phyloP scores from a whole-genome alignment of 2,113 vertebrate species.

The Cynocephalus volans region DNA sequence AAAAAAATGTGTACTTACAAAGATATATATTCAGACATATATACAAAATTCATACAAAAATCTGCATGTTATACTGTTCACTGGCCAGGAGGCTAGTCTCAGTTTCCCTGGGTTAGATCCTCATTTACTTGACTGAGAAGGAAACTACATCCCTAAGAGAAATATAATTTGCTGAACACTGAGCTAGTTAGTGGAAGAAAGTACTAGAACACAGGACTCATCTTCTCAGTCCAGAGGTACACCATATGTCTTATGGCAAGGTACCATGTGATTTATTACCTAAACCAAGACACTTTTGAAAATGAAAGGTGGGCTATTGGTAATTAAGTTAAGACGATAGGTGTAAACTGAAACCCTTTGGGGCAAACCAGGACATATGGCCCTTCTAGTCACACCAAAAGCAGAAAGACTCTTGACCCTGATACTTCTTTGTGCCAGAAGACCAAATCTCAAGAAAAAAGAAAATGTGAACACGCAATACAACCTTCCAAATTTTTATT shows the following conservation, averaged over 20 bases:
- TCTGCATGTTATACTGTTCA: not conserved
- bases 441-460: not conserved
- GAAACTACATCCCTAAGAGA: not conserved
- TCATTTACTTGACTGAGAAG: not conserved
- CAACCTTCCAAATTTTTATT: conserved; percentile 32
- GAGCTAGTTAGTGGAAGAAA: not conserved
- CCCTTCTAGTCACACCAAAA: not conserved
- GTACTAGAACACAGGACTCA: not conserved
- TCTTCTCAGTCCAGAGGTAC: not conserved
- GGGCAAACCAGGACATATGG: not conserved
- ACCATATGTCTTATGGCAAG: not conserved
- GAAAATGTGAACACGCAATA: not conserved
- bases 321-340: not conserved
- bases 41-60: not conserved
- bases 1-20: not conserved
- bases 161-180: conserved; percentile 25
- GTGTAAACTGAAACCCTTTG: not conserved
- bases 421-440: not conserved
- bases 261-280: not conserved
- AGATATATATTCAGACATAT: not conserved
- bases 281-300: conserved; percentile 8
- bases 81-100: not conserved
- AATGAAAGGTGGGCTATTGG: not conserved
- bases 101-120: not conserved
- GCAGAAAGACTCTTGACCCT: not conserved